A percentile compares a stretch with the other conserved stretches of the same genome.
Conservation (phyloP, 2,113 vertebrate genomes). For the Sclerurus mexicanus region DNA sequence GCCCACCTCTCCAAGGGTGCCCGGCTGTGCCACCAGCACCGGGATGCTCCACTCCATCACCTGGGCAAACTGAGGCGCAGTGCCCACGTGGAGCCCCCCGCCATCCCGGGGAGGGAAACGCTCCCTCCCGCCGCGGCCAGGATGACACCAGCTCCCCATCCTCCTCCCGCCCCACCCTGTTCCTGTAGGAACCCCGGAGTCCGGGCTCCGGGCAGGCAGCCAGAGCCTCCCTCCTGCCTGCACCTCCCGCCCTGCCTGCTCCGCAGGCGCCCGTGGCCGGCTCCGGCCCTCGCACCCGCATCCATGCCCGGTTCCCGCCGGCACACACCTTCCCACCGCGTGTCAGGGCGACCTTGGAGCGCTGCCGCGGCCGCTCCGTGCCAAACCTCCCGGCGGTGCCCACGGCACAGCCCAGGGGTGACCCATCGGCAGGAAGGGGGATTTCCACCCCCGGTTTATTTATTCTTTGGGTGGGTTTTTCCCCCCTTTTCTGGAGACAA, state of each 20-base stretch:
- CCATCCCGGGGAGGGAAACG: background rate
- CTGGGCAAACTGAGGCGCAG: slow-evolving; percentile 35
- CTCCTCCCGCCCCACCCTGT: slow-evolving; percentile 60
- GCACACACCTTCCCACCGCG: slow-evolving; percentile 9
- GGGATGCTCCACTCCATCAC: background rate
- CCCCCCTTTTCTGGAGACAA: background rate
- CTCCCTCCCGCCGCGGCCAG: background rate
- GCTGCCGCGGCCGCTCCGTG: background rate
- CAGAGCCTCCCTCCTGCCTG: slow-evolving; percentile 30
- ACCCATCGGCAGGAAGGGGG: background rate
- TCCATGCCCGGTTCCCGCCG: background rate
- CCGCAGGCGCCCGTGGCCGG: background rate
- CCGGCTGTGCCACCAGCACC: background rate
- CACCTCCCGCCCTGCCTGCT: background rate
- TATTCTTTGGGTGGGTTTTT: background rate
- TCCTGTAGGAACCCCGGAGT: slow-evolving; percentile 55
- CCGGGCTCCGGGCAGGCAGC: slow-evolving; percentile 20
- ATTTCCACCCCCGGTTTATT: background rate
- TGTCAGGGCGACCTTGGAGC: slow-evolving; percentile 61
- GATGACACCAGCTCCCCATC: slow-evolving; percentile 48
- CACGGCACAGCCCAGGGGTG: background rate
- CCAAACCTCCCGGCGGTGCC: slow-evolving; percentile 6
- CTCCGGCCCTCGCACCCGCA: background rate
- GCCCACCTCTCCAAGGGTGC: background rate
- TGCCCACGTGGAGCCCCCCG: accelerated